These are phyloP conservation scores for Drosophila pallidifrons DNA, from an alignment of 1,140 invertebrate genomes.

Conservation along the genomic window DNA sequence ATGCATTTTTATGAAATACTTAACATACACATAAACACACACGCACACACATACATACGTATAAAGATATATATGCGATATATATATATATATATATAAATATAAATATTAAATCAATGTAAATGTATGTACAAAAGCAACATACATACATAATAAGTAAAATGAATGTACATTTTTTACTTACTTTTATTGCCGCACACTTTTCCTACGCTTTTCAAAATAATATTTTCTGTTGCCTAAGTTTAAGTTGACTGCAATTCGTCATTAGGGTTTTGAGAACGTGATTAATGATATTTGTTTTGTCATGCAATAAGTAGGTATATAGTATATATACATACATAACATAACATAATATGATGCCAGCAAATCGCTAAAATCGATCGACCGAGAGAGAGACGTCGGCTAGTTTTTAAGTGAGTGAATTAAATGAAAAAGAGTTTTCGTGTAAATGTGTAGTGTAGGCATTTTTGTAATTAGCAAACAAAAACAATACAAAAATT, in stretches of 20 bases:
- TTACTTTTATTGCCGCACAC: constrained; percentile 63
- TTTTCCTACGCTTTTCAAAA: constrained; percentile 66
- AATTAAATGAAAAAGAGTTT: constrained; percentile 28
- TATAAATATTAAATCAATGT: constrained; percentile 36
- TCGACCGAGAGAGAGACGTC: constrained; percentile 54
- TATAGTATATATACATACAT: background rate
- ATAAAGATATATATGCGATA: constrained; percentile 30
- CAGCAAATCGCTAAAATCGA: constrained; percentile 63
- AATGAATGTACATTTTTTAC: constrained; percentile 56
- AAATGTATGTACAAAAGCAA: constrained; percentile 45
- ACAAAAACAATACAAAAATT: constrained; percentile 27
- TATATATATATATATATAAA: constrained; percentile 15
- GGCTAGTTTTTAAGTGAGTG: constrained; percentile 62
- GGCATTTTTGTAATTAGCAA: constrained; percentile 80
- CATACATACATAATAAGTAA: constrained; percentile 17
- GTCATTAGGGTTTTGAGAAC: constrained; percentile 44
- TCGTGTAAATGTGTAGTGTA: constrained; percentile 78
- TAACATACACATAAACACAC: constrained; percentile 50
- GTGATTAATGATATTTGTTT: constrained; percentile 75
- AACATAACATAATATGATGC: constrained; percentile 34
- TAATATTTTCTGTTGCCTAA: constrained; percentile 75
- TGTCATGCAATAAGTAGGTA: constrained; percentile 59
- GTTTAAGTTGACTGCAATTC: constrained; percentile 72
- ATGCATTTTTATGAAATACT: constrained; percentile 76
- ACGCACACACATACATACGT: constrained; percentile 9